Evolutionary conservation across 2,113 vertebrate genomes (phyloP).

Genomic region (Nymphicus hollandicus): DNA sequence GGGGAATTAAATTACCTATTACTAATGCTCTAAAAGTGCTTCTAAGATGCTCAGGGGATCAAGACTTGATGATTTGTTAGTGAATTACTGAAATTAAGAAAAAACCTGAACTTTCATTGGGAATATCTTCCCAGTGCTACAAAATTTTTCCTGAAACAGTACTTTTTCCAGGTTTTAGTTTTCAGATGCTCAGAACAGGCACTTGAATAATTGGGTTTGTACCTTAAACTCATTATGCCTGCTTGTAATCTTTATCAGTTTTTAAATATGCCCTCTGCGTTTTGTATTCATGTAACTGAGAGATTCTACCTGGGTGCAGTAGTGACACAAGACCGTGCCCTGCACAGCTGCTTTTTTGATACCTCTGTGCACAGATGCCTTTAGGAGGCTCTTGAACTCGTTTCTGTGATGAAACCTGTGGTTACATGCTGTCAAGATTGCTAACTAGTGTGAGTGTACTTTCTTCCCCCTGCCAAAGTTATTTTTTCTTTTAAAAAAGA

Average conservation of each 20-base stretch:
- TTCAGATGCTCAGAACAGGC: background rate
- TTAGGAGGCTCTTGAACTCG: background rate
- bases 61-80: conserved; percentile 25
- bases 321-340: fast-evolving
- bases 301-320: background rate
- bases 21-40: background rate
- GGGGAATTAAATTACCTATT: conserved; percentile 6
- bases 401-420: background rate
- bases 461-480: background rate
- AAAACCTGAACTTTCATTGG: background rate
- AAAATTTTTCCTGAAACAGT: background rate
- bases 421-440: background rate
- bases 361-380: background rate
- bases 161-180: background rate
- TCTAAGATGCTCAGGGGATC: background rate
- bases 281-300: background rate
- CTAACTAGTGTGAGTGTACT: background rate
- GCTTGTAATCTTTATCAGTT: background rate
- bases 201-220: background rate
- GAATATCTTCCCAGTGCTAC: background rate
- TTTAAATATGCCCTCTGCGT: background rate
- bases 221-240: background rate
- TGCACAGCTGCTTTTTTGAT: background rate
- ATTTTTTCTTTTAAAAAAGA: background rate
- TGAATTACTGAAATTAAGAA: conserved; percentile 7